These are phyloP conservation scores for Cheilosia pagana DNA, from an alignment of 2,888 invertebrate species.

Conservation along the genomic window DNA sequence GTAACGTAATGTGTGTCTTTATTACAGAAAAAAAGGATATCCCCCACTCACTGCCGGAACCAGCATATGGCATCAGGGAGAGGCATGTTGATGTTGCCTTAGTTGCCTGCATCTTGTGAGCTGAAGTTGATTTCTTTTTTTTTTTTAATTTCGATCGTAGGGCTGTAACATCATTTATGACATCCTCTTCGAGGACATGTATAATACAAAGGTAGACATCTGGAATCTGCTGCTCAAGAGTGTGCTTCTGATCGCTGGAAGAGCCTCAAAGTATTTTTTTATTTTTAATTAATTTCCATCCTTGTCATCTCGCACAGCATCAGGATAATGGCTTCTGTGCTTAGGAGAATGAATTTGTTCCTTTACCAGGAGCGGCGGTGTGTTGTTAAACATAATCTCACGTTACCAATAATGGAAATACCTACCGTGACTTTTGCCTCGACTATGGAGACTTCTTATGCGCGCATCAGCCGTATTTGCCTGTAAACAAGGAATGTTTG, in stretches of 20 bases:
- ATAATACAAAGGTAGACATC: not conserved
- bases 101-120: not conserved
- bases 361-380: not conserved
- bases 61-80: not conserved
- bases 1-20: constrained; percentile 4
- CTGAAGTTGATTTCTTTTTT: not conserved
- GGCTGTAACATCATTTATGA: constrained; percentile 14
- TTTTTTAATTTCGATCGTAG: constrained; percentile 29
- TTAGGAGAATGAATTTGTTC: constrained; percentile 31
- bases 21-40: constrained; percentile 25
- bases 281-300: constrained; percentile 62
- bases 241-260: not conserved
- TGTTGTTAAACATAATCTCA: constrained; percentile 59
- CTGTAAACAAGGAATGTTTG: constrained; percentile 38
- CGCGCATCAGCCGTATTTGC: constrained; percentile 17
- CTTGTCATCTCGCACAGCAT: not conserved
- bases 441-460: constrained; percentile 17
- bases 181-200: constrained; percentile 16
- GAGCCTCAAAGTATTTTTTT: constrained; percentile 6
- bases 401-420: constrained; percentile 67
- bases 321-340: constrained; percentile 44
- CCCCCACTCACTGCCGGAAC: not conserved
- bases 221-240: not conserved
- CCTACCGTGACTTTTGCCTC: constrained; percentile 28
- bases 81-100: not conserved